Percentiles rank a stretch among this genome's conserved stretches.
phyloP scores from a whole-genome alignment of 1,140 invertebrate species.

The Diabrotica virgifera region DNA sequence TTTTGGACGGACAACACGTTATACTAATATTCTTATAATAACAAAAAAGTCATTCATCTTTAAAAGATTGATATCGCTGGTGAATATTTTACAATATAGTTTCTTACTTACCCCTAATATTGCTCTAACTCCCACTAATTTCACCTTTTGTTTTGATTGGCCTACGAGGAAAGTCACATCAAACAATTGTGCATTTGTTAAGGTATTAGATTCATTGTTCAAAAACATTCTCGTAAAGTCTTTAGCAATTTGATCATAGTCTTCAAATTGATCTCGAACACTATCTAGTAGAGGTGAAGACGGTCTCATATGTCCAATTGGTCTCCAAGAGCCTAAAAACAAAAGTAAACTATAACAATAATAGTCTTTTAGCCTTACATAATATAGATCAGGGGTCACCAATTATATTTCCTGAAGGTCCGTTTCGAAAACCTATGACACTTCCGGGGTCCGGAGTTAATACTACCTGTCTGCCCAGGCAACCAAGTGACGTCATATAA shows the following conservation, averaged over 20 bases:
- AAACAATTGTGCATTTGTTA: slow-evolving; percentile 75
- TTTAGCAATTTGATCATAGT: slow-evolving; percentile 89
- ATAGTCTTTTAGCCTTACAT: neutral
- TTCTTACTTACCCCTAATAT: slow-evolving; percentile 78
- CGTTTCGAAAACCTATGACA: too few relatives aligned
- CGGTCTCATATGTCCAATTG: slow-evolving; percentile 91
- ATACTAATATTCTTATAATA: too few relatives aligned
- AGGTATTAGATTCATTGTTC: slow-evolving; percentile 70
- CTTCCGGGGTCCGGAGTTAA: too few relatives aligned
- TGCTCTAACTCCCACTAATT: slow-evolving; percentile 85
- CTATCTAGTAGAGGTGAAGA: slow-evolving; percentile 89
- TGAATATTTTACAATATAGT: neutral
- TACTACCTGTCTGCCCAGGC: too few relatives aligned
- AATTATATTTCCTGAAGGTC: too few relatives aligned
- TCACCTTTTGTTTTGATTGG: slow-evolving; percentile 83
- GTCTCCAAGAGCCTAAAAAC: slow-evolving; percentile 78
- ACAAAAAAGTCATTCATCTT: too few relatives aligned
- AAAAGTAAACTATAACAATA: neutral
- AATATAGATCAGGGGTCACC: too few relatives aligned
- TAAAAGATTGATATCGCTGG: neutral
- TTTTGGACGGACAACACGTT: too few relatives aligned
- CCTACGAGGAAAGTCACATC: slow-evolving; percentile 90
- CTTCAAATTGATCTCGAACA: slow-evolving; percentile 88
- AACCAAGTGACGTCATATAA: too few relatives aligned
- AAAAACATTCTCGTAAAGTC: slow-evolving; percentile 88